Percentiles rank a stretch among this genome's conserved stretches.
These are phyloP conservation scores for Samia ricini DNA, from an alignment of 1,140 invertebrate species.

Conservation along the genomic window DNA sequence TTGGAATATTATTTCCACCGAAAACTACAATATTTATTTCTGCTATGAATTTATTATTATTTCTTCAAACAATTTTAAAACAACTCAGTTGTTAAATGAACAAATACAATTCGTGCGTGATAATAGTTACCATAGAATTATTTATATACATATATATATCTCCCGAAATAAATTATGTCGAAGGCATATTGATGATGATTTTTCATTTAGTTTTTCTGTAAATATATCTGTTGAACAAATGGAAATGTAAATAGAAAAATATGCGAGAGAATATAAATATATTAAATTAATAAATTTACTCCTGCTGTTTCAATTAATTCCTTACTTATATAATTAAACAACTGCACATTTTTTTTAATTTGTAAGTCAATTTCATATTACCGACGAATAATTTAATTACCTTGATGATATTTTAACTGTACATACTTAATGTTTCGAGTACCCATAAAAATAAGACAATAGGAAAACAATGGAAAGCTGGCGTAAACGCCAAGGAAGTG, in stretches of 20 bases:
- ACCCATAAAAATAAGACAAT: too few species aligned
- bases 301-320: slow-evolving; percentile 12
- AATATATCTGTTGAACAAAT: slow-evolving; percentile 45
- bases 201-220: slow-evolving; percentile 44
- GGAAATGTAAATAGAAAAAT: slow-evolving; percentile 65
- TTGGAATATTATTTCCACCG: slow-evolving; percentile 45
- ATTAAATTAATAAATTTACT: slow-evolving; percentile 26
- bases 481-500: too few species aligned
- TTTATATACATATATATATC: slow-evolving; percentile 23
- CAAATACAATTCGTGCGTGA: slow-evolving; percentile 50
- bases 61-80: not conserved
- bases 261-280: slow-evolving; percentile 46
- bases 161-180: slow-evolving; percentile 17
- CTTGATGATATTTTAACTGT: too few species aligned
- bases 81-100: slow-evolving; percentile 36
- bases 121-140: slow-evolving; percentile 71
- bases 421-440: too few species aligned
- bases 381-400: too few species aligned
- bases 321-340: not conserved
- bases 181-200: slow-evolving; percentile 45
- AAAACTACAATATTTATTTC: slow-evolving; percentile 46
- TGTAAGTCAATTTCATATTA: too few species aligned
- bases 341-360: too few species aligned
- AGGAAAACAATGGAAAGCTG: too few species aligned
- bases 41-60: slow-evolving; percentile 11